These are phyloP conservation scores for Danio kyathit DNA, from an alignment of 2,797 vertebrate genomes.

Conservation along the genomic window DNA sequence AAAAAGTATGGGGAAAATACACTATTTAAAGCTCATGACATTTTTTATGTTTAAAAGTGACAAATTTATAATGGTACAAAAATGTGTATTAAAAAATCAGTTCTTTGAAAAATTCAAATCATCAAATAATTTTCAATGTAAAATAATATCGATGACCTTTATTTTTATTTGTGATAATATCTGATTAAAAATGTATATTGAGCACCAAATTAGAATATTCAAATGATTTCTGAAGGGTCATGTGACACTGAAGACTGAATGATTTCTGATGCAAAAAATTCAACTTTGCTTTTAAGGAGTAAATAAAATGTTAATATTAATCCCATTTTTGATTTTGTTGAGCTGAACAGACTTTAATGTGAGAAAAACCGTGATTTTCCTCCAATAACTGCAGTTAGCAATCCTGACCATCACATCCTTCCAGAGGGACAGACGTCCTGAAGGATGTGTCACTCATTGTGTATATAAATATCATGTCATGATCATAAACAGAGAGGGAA, in stretches of 20 bases:
- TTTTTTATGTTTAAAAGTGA: too few species aligned
- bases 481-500: conserved; percentile 3
- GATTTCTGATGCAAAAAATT: not conserved
- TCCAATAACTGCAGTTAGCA: not conserved
- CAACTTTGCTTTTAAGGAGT: too few species aligned
- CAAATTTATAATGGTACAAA: too few species aligned
- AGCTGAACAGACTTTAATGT: not conserved
- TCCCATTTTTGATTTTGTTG: not conserved
- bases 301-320: too few species aligned
- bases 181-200: not conserved
- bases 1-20: too few species aligned
- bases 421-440: conserved; percentile 34
- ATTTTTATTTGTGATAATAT: not conserved
- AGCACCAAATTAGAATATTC: not conserved
- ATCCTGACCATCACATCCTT: conserved; percentile 13
- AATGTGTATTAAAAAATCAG: too few species aligned
- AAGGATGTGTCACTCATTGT: conserved; percentile 66
- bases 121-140: too few species aligned
- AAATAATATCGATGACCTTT: too few species aligned
- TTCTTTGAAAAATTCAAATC: too few species aligned
- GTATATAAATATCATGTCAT: conserved; percentile 61
- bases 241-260: not conserved
- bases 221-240: not conserved
- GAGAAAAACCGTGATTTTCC: not conserved
- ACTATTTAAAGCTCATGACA: too few species aligned